Evolutionary conservation across 2,113 vertebrate species (phyloP), one percentile per base, ranked within the genome.

Genomic region (Brachyhypopomus gauderio): DNA sequence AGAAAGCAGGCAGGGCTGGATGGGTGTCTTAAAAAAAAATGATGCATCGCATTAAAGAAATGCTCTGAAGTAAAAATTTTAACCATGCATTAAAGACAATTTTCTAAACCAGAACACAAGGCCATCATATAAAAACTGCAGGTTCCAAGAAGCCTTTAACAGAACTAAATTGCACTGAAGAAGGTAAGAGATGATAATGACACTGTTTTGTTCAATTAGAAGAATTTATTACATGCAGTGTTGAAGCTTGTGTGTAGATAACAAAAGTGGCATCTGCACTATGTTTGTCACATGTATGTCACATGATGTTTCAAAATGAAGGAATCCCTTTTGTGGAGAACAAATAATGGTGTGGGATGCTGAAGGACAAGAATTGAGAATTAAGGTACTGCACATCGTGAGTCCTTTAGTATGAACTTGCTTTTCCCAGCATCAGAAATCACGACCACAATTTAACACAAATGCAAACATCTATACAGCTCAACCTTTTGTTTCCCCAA

Each of bases 311-410:
- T n/a, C 19, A 12, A 8, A 8, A n/a, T 9, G 7, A 41, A 70
- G 66, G 66, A 70, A 41, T 70, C 66, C 36, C 66, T 38, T n/a
- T 19, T n/a, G 36, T 34, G 66, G 66, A 3, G 36, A 38, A 69
- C n/a, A 70, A 70, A 38, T 70, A 70, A 70, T 41, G 34, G 34
- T 19, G 36, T n/a, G 22, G 36, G 7, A 70, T 70, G 66, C 38
- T 70, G 41, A 70, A 70, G 22, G 22, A n/a, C 19, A 70, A 17
- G 30, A 30, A 30, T 30, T 30, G 3, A 30, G 30, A 30, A 38
- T 20, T 17, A 69, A 69, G 34, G 20, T 8, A 38, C 2, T 34
- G 20, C 34, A 70, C 41, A 34, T 41, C 66, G 41, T n/a, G 36
- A 70, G 22, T 70, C 22, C 20, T n/a, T 70, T 34, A 41, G 36